A percentile compares a stretch with the other conserved stretches of the same genome.
Evolutionary conservation across 2,797 vertebrate genomes (phyloP).

Genomic region (Synanceia verrucosa): DNA sequence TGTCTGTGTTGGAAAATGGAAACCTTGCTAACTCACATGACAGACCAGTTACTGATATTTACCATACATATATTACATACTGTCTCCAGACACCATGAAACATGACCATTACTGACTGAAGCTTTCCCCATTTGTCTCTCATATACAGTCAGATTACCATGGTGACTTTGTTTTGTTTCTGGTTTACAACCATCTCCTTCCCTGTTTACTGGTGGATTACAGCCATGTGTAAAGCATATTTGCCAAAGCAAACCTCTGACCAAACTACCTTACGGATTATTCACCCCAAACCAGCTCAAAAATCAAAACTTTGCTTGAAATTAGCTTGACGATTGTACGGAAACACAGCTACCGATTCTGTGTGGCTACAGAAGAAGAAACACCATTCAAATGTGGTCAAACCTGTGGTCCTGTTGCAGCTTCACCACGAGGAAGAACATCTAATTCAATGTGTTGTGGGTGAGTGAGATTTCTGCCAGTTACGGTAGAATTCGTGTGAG

Average conservation of each 20-base stretch:
- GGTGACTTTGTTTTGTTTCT: no score
- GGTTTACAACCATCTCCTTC: no score
- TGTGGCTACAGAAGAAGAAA: background rate
- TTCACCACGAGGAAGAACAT: constrained; percentile 37
- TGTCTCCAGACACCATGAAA: background rate
- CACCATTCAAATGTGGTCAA: constrained; percentile 11
- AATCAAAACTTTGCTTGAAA: background rate
- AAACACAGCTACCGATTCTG: background rate
- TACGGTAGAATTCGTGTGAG: constrained; percentile 58
- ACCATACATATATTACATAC: no score
- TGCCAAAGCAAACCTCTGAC: background rate
- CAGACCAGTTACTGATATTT: no score
- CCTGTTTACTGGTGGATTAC: no score
- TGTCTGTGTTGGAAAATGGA: no score
- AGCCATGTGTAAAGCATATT: no score
- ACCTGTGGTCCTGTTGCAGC: constrained; percentile 33
- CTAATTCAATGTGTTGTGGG: constrained; percentile 65
- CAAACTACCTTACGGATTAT: background rate
- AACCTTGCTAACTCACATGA: no score
- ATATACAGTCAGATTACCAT: no score
- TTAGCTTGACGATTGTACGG: background rate
- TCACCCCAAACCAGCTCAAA: background rate
- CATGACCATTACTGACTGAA: background rate
- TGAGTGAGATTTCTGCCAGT: constrained; percentile 64
- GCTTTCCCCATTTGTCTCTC: no score